Evolutionary conservation across 2,797 vertebrate genomes (phyloP), one percentile per base, ranked within the genome.

Genomic region (Lycodopsis pacificus): DNA sequence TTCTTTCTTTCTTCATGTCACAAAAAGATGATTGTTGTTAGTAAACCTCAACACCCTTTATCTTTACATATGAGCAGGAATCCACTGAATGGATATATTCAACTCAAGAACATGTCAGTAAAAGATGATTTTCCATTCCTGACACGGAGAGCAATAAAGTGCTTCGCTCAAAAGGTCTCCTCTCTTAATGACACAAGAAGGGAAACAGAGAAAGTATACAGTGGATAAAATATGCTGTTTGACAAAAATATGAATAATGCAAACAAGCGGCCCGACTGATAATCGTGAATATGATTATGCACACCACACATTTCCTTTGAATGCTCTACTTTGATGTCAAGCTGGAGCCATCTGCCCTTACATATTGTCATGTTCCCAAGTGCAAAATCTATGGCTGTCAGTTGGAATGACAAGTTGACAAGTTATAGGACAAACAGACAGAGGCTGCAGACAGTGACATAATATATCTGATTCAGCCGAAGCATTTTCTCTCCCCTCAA

Each of bases 241-340:
- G 56, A 70, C 22, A 78, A 76, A 76, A 80, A 79, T 75, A 68
- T 82, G 61, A 90, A 83, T 83, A 62, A 85, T 82, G 73, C 70
- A 89, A 61, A 74, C 44, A 30, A 12, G 56, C 25, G 36, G 56
- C 20, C 59, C 66, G 17, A 81, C 71, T 71, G 38, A 64, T 77
- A 72, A 81, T 81, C 5, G 2, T 69, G 59, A 73, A 72, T 74
- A 51, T 81, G 19, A 81, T 79, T 44, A 76, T 3, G 14, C 40
- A 44, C n/a, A 61, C 38, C n/a, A 27, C 58, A 49, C 40, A 40
- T 54, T 20, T 51, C 27, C 25, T 79, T 77, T 71, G 46, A 83
- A 38, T 68, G 63, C 17, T 63, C 79, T 59, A 9, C 11, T 70
- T 72, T 78, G 15, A 78, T 34, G 76, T 62, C 71, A 81, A 61